phyloP scores from a whole-genome alignment of 2,113 vertebrate species.

The Odocoileus virginianus region DNA sequence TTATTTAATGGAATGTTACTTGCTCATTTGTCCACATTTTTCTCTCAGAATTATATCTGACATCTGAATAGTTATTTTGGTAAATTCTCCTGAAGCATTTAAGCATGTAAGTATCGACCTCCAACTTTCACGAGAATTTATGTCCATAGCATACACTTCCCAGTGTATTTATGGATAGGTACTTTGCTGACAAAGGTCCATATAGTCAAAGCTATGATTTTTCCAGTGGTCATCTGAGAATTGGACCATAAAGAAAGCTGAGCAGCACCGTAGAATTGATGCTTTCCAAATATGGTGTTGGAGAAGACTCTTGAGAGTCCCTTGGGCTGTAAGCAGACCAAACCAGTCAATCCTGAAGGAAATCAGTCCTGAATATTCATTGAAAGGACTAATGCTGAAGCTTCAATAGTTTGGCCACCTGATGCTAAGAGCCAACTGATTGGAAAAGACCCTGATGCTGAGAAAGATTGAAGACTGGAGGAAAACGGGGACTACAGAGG shows the following conservation, averaged over 20 bases:
- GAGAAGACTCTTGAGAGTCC: not conserved
- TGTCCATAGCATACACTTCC: not conserved
- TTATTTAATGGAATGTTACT: slow-evolving; percentile 11
- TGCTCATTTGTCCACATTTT: not conserved
- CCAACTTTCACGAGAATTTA: not conserved
- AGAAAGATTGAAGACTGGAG: not conserved
- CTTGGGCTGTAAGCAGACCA: not conserved
- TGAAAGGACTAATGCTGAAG: not conserved
- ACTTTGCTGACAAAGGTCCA: not conserved
- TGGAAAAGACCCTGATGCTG: not conserved
- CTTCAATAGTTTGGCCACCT: not conserved
- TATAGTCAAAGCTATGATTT: not conserved
- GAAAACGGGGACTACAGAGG: not conserved
- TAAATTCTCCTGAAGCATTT: slow-evolving; percentile 22
- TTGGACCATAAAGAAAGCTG: not conserved
- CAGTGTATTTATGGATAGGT: not conserved
- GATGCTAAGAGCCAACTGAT: not conserved
- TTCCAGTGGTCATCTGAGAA: not conserved
- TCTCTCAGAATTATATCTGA: not conserved
- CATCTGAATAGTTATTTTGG: not conserved
- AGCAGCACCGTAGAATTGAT: not conserved
- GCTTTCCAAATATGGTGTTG: not conserved
- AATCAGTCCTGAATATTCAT: not conserved
- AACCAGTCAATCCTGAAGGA: not conserved
- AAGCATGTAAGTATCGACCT: not conserved